Evolutionary conservation across 2,888 invertebrate species (phyloP), one percentile per base, ranked within the genome.

Genomic region (Mesorhabditis sp.): DNA sequence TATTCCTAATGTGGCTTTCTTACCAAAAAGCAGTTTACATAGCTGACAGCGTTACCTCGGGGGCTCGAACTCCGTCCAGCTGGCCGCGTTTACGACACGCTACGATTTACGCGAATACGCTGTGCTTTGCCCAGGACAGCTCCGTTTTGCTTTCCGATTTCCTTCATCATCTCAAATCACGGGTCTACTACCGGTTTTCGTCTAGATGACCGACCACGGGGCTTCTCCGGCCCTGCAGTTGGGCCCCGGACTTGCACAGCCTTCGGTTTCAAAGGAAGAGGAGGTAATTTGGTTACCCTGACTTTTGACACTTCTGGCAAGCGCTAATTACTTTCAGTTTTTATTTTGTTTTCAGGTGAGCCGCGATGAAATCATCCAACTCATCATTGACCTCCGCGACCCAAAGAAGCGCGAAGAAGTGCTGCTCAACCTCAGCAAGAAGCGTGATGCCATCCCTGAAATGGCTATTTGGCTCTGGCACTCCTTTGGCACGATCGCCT

Each of bases 401-500:
- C 93, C 95, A 41, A 93, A 94, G 82, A 95, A 94, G 0, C 90
- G 97, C 65, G 97, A 98, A 89, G 93, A 93, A 88, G 97, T 98
- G 50, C 89, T 98, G n/a, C 89, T 95, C 67, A 97, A 98, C 88
- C 88, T 98, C 61, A 92, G 92, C 82, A 92, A 92, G 85, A 92
- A 92, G 83, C 89, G 93, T 10, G 93, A 93, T 87, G 90, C 93
- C 67, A 95, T 97, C 43, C 93, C 94, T 43, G 97, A 99, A 86
- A 88, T 99, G 81, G 97, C 98, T 4, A 95, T 96, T 0, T 94
- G 98, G 93, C 88, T 99, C 76, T 99, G 98, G 98, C 93, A 98
- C 87, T 94, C 94, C 75, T 95, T 95, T 87, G 95, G 95, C n/a
- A 94, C 94, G 4, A 93, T 93, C 72, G 93, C 96, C 62, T 95